phyloP scores from a whole-genome alignment of 1,140 invertebrate genomes.

The Cydia fagiglandana region DNA sequence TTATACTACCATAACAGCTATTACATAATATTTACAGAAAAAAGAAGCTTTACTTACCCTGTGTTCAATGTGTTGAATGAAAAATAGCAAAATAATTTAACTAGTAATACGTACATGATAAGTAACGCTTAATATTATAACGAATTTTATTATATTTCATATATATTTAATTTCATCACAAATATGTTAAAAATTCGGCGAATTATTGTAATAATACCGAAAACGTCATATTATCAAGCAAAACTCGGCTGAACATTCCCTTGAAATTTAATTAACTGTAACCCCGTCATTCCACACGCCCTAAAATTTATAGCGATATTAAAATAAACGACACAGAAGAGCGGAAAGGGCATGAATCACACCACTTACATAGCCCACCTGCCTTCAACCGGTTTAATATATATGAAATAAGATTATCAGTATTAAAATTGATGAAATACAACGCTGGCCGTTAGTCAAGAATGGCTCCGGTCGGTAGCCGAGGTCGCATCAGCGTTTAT shows the following conservation, averaged over 20 bases:
- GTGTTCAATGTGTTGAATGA: no score
- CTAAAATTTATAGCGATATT: slow-evolving; percentile 32
- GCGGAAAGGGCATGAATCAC: slow-evolving; percentile 25
- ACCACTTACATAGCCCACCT: slow-evolving; percentile 31
- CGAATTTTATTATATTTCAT: no score
- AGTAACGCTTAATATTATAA: neutral
- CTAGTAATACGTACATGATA: no score
- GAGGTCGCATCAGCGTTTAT: no score
- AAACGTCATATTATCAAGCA: slow-evolving; percentile 8
- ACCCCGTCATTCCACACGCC: slow-evolving; percentile 30
- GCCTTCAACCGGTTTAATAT: slow-evolving; percentile 44
- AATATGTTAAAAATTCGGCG: neutral
- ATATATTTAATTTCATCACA: neutral
- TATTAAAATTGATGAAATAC: slow-evolving; percentile 47
- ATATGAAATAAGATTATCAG: slow-evolving; percentile 45
- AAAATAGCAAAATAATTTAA: no score
- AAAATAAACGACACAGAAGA: slow-evolving; percentile 31
- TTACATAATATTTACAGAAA: no score
- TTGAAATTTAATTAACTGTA: slow-evolving; percentile 27
- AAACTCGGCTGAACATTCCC: slow-evolving; percentile 5
- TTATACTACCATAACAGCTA: no score
- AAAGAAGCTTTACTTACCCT: no score
- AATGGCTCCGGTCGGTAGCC: no score
- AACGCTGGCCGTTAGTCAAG: slow-evolving; percentile 36
- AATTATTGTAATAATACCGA: neutral